Base-by-base conservation (phyloP, 2,888 invertebrate species). In the Dryocosmus kuriphilus region DNA sequence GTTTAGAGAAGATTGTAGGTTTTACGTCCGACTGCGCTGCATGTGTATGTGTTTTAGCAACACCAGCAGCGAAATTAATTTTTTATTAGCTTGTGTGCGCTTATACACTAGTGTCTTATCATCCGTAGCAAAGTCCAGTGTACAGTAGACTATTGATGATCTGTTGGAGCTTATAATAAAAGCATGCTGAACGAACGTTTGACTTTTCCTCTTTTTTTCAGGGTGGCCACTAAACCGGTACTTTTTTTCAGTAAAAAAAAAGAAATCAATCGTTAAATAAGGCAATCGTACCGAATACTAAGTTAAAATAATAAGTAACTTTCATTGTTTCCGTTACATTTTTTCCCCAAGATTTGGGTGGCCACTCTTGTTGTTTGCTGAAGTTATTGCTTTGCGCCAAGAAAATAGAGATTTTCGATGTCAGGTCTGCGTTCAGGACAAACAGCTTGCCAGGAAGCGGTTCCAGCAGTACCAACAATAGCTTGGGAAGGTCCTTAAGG, bases 401-500 rank as follows among this genome's bases (percentile, higher is more conserved):
- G 88, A 89, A 90, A 90, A 89, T 88, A 89, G 89, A 90, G 85
- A 90, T 91, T 90, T 91, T 90, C 88, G 88, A 90, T 91, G 86
- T 89, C 86, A 91, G 91, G 90, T 91, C 91, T 88, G 91, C 91
- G 87, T 91, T 91, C 89, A 90, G 91, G 89, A 91, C 91, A 85
- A 91, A 91, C 90, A 91, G 91, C 87, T 88, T 91, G 85, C 91
- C 91, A 77, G 90, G 91, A 82, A 91, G 90, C 86, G 91, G 90
- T 80, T 90, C 89, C 81, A 91, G 89, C 89, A 91, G 91, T 85
- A 90, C 90, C 82, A 91, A 90, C 87, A 91, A 91, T 89, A 91
- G 90, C 86, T 88, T 90, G 84, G 93, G 94, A 83, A 93, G 96
- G 86, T 95, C 94, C 85, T 94, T 97, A 75, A 93, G 96, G 87